Evolutionary conservation across 2,888 invertebrate genomes (phyloP).

Genomic region (Megamerina dolium): DNA sequence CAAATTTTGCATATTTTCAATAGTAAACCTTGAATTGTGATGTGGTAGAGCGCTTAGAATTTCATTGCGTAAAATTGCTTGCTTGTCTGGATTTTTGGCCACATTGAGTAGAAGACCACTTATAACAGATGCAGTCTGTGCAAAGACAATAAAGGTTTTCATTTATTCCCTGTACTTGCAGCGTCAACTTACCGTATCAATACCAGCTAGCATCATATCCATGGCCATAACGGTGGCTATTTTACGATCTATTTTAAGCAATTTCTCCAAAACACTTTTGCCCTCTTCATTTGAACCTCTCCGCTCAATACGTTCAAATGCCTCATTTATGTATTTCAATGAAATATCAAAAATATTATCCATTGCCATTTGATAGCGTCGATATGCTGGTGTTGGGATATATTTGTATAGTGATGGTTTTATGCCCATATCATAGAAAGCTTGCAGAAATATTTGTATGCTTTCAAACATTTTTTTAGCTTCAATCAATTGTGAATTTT

Average conservation of each 20-base stretch:
- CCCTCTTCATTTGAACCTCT: conserved; percentile 15
- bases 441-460: conserved; percentile 18
- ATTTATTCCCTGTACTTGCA: too few species aligned
- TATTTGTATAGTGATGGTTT: conserved; percentile 42
- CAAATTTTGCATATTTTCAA: conserved; percentile 50
- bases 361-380: conserved; percentile 33
- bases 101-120: conserved; percentile 46
- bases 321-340: conserved; percentile 43
- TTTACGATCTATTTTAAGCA: conserved; percentile 57
- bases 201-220: conserved; percentile 66
- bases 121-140: conserved; percentile 34
- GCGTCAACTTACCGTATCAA: conserved; percentile 64
- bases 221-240: conserved; percentile 63
- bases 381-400: conserved; percentile 35
- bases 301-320: conserved; percentile 32
- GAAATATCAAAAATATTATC: conserved; percentile 38
- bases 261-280: conserved; percentile 58
- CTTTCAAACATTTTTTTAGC: conserved; percentile 24
- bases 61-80: conserved; percentile 59
- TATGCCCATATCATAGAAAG: conserved; percentile 32
- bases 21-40: conserved; percentile 42
- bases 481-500: conserved; percentile 13
- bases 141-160: neutral
- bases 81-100: conserved; percentile 59
- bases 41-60: conserved; percentile 47